These are phyloP conservation scores for Eunapius fragilis DNA, from an alignment of 37 sponge, comb jelly and placozoan genomes.

Conservation along the genomic window DNA sequence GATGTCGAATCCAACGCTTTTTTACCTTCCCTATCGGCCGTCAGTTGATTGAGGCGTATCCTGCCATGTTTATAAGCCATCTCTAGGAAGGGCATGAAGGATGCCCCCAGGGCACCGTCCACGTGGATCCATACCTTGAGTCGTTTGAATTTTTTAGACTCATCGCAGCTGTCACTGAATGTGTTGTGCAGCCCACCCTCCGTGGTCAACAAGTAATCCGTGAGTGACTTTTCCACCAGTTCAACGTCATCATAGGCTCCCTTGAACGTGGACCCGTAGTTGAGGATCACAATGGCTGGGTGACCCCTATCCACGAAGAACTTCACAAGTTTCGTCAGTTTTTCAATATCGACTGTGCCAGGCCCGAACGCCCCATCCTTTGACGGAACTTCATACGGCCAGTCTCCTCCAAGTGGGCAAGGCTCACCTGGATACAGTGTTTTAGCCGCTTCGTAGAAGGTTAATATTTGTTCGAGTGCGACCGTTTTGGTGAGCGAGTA, in stretches of 20 bases:
- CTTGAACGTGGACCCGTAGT: slow-evolving; percentile 47
- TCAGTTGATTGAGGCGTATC: too few relatives aligned
- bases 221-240: neutral
- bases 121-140: slow-evolving; percentile 40
- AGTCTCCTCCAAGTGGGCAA: slow-evolving; percentile 1
- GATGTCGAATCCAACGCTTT: too few relatives aligned
- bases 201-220: neutral
- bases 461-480: neutral
- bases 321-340: slow-evolving; percentile 7
- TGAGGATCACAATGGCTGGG: slow-evolving; percentile 9
- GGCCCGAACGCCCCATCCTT: too few relatives aligned
- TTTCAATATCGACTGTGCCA: slow-evolving; percentile 19
- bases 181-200: neutral
- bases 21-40: too few relatives aligned
- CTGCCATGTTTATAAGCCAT: slow-evolving; percentile 16
- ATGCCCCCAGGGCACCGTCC: slow-evolving; percentile 36
- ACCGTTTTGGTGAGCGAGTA: slow-evolving; percentile 16
- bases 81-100: slow-evolving; percentile 33
- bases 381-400: slow-evolving; percentile 9
- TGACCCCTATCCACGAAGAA: slow-evolving; percentile 23
- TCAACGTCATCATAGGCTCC: slow-evolving; percentile 41
- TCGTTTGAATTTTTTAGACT: neutral
- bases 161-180: neutral
- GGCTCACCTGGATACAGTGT: neutral
- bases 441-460: slow-evolving; percentile 16